Base-by-base conservation (phyloP, 2,888 invertebrate genomes). In the Pegoplata infirma region DNA sequence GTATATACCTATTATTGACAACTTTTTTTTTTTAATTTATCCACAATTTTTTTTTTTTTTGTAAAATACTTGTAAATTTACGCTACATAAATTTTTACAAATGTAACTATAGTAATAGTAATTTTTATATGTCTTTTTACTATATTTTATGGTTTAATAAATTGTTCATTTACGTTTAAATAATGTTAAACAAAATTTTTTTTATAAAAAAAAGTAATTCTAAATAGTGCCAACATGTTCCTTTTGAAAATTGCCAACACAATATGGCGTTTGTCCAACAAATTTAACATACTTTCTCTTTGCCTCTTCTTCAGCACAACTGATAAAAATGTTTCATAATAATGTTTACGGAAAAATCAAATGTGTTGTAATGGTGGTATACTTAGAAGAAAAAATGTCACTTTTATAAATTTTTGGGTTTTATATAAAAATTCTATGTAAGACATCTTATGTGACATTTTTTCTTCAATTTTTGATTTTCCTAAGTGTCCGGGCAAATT, bases 41-140 rank as follows among this genome's bases (percentile, higher is more conserved):
- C 3, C 6, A 25, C 25, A 25, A 25, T 25, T 25, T 25, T 16
- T 14, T n/a, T n/a, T n/a, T n/a, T n/a, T n/a, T n/a, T n/a, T n/a
- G n/a, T n/a, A n/a, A n/a, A n/a, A n/a, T 28, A 55, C 47, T 63
- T 47, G 56, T 64, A 47, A 40, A 63, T 36, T 47, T 72, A 64
- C 36, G 56, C 72, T 36, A 63, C 61, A 72, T 72, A 72, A 72
- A 72, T 47, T 63, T 63, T 47, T 32, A 6, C 16, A 14, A 56
- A 56, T 40, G 4, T n/a, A 25, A 25, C 10, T 40, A 40, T 40
- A 12, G 25, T 36, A 12, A 36, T n/a, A 12, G 12, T n/a, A 21
- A 12, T 40, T 16, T 17, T 56, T n/a, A n/a, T n/a, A 1, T 17
- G 16, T 28, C n/a, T 36, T 56, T 55, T 12, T 25, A 6, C 59